These are phyloP conservation scores for Ctenoplectra terminalis DNA, from an alignment of 1,140 invertebrate species.

Conservation along the genomic window DNA sequence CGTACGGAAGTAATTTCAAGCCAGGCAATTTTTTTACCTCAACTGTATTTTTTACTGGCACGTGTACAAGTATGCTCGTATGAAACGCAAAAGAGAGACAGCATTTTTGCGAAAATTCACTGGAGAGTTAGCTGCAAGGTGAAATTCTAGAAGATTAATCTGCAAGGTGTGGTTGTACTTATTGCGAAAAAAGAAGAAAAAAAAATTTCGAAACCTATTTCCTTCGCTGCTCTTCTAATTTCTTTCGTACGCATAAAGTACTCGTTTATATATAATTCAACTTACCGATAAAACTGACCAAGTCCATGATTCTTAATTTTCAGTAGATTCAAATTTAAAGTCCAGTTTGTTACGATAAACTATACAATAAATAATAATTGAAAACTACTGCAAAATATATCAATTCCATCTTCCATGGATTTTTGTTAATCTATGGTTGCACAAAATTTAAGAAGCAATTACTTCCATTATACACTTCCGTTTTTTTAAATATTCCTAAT, in stretches of 20 bases:
- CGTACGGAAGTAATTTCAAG: constrained; percentile 9
- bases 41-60: neutral
- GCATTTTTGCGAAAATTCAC: constrained; percentile 5
- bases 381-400: no score
- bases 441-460: no score
- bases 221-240: neutral
- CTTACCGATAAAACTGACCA: no score
- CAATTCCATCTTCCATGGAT: no score
- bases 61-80: neutral
- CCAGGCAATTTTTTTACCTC: neutral
- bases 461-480: no score
- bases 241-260: neutral
- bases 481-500: no score
- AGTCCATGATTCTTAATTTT: no score
- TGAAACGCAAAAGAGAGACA: neutral
- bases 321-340: no score
- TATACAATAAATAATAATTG: no score
- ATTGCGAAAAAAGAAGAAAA: neutral
- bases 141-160: constrained; percentile 25
- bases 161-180: neutral
- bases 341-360: no score
- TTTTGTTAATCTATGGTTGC: no score
- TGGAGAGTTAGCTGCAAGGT: neutral
- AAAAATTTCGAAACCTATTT: neutral
- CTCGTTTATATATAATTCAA: neutral